Conservation (phyloP, 1,140 invertebrate species). For the Archivesica marissinica region DNA sequence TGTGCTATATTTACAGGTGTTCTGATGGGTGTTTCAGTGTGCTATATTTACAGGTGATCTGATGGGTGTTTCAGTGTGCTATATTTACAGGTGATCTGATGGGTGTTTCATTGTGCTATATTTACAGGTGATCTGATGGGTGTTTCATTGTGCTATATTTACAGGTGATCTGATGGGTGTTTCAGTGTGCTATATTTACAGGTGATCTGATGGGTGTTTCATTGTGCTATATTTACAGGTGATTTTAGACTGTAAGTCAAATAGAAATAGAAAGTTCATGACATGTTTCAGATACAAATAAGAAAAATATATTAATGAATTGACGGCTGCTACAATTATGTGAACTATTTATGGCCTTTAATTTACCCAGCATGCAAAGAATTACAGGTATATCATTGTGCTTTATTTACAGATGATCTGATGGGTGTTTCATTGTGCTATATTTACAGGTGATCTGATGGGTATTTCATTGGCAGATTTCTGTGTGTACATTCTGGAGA, state of each 20-base stretch:
- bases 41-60: slow-evolving; percentile 70
- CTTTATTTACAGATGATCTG: too few relatives aligned
- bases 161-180: slow-evolving; percentile 76
- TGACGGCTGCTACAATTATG: too few relatives aligned
- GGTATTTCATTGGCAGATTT: slow-evolving; percentile 76
- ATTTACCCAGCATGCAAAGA: too few relatives aligned
- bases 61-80: slow-evolving; percentile 71
- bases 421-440: background rate
- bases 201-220: slow-evolving; percentile 76
- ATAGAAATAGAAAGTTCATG: too few relatives aligned
- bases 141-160: slow-evolving; percentile 66
- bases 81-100: slow-evolving; percentile 72
- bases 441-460: slow-evolving; percentile 73
- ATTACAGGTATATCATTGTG: too few relatives aligned
- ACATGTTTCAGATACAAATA: too few relatives aligned
- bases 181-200: slow-evolving; percentile 63
- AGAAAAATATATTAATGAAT: too few relatives aligned
- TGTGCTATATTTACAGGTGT: slow-evolving; percentile 69
- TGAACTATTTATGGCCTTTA: too few relatives aligned
- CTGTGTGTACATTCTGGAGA: slow-evolving; percentile 62
- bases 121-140: slow-evolving; percentile 74
- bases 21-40: slow-evolving; percentile 74
- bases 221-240: slow-evolving; percentile 66
- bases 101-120: slow-evolving; percentile 68
- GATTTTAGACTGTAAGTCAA: too few relatives aligned